These are phyloP conservation scores for Pseudocheirus occidentalis DNA, from an alignment of 2,797 vertebrate genomes.

Conservation along the genomic window DNA sequence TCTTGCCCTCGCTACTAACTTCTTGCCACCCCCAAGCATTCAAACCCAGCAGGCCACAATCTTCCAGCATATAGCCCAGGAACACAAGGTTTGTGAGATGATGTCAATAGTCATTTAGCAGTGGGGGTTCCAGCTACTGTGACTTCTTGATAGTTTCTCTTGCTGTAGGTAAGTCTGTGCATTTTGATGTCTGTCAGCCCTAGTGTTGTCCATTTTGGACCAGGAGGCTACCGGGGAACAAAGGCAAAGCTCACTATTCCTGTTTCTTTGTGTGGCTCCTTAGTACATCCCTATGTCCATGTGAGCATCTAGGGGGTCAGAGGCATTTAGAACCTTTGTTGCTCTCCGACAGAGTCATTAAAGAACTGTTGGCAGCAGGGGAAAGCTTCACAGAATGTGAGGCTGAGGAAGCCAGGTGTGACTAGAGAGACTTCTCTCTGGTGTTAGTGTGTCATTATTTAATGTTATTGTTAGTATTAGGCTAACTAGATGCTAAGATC, in stretches of 20 bases:
- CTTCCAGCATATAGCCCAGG: neutral
- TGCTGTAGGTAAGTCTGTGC: neutral
- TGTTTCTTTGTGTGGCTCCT: conserved; percentile 38
- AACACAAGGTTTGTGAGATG: neutral
- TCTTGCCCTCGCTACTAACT: neutral
- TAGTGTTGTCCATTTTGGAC: conserved; percentile 43
- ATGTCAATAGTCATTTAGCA: neutral
- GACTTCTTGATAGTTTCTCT: neutral
- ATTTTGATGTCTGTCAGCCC: neutral
- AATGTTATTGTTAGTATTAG: neutral
- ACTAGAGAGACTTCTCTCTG: neutral
- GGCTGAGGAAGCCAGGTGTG: neutral
- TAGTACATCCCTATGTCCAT: neutral
- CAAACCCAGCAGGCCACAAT: neutral
- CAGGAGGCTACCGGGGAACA: neutral
- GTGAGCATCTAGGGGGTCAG: neutral
- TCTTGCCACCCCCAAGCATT: neutral
- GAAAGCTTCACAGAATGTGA: neutral
- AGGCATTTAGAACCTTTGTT: conserved; percentile 22
- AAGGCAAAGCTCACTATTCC: conserved; percentile 24
- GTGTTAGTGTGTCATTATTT: neutral
- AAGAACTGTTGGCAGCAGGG: neutral
- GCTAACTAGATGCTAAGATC: neutral
- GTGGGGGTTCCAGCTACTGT: conserved; percentile 14
- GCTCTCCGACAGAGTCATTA: neutral